phyloP scores from a whole-genome alignment of 2,113 vertebrate species.

The Melanocharis versteri region DNA sequence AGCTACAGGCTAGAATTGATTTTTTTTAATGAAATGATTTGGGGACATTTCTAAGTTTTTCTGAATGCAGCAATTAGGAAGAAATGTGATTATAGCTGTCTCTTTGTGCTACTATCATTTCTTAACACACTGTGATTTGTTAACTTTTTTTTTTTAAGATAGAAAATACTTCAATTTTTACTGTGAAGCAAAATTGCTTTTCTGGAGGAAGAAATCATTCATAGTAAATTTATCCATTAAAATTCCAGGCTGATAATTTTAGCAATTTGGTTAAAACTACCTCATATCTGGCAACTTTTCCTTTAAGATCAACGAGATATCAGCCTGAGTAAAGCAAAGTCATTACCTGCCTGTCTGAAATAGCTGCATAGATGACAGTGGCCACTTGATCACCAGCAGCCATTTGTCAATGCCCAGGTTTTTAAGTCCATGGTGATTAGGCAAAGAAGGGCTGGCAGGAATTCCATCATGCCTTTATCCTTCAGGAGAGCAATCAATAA shows the following conservation, averaged over 20 bases:
- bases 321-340: background rate
- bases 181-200: slow-evolving; percentile 10
- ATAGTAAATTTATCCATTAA: slow-evolving; percentile 8
- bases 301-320: background rate
- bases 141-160: background rate
- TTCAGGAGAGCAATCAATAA: background rate
- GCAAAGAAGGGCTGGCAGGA: background rate
- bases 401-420: background rate
- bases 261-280: background rate
- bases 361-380: background rate
- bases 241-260: background rate
- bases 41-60: slow-evolving; percentile 31
- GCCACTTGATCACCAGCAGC: background rate
- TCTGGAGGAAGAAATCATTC: background rate
- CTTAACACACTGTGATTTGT: slow-evolving; percentile 36
- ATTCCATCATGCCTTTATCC: background rate
- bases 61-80: slow-evolving; percentile 8
- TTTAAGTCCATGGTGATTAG: background rate
- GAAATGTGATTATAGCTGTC: slow-evolving; percentile 45
- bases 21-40: slow-evolving; percentile 40
- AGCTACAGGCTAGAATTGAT: background rate
- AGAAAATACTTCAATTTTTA: slow-evolving; percentile 29
- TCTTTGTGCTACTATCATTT: slow-evolving; percentile 26
- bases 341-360: background rate
- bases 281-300: background rate